Evolutionary conservation across 1,140 invertebrate species (phyloP).

Genomic region (Platorchestia sp.): DNA sequence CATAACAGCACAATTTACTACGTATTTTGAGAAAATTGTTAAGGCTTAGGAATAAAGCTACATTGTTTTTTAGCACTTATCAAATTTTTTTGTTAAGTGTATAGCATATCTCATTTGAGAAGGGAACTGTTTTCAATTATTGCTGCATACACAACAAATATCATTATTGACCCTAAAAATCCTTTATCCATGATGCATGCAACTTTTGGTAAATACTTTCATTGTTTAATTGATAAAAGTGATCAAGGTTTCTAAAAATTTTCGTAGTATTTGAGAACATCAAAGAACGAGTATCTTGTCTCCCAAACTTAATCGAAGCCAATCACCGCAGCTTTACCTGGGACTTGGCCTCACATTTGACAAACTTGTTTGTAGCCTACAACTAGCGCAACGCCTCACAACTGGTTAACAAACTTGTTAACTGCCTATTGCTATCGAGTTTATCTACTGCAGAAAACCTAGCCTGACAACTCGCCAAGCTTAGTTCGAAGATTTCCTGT

Average conservation of each 20-base stretch:
- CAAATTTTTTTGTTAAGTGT: neutral
- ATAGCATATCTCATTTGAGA: neutral
- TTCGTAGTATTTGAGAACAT: neutral
- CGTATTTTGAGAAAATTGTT: neutral
- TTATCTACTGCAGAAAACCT: neutral
- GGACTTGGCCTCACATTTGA: neutral
- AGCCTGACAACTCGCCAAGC: neutral
- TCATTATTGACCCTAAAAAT: neutral
- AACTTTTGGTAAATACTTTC: neutral
- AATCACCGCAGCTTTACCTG: neutral
- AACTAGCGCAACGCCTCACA: neutral
- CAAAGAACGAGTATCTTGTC: neutral
- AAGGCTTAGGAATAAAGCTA: neutral
- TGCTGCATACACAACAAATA: neutral
- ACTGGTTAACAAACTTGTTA: neutral
- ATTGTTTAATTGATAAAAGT: neutral
- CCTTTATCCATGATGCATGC: neutral
- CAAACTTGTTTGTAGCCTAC: too few species aligned
- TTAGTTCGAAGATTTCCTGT: neutral
- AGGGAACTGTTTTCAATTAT: neutral
- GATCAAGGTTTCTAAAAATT: neutral
- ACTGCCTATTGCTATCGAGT: neutral
- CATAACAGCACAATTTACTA: neutral
- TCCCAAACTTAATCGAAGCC: neutral
- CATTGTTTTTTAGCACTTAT: neutral